Base-by-base conservation (phyloP, 2,797 vertebrate genomes). In the Sebastolobus altivelis region DNA sequence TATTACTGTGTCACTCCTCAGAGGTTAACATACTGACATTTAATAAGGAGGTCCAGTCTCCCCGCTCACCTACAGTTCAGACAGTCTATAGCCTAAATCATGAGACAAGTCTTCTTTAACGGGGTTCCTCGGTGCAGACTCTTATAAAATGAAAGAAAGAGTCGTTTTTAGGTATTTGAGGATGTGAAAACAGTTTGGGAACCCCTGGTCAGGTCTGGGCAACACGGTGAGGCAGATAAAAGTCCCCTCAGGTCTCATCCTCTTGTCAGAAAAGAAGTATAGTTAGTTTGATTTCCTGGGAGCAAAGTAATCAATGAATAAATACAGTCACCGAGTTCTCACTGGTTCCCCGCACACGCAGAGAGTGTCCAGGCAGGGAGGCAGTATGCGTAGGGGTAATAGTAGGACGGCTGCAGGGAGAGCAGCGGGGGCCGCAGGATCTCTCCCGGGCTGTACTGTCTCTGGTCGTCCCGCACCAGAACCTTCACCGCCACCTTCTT, bases 401-500 rank as follows among this genome's bases (percentile, higher is more conserved):
- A 99, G 93, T 98, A 99, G 65, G 97, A 96, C 0, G 97, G 95
- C 85, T 97, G 96, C 52, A 97, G 93, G 63, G 96, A 94, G 43
- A 97, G 94, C 77, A 97, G 94, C 49, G 98, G 97, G 65, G 98
- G 97, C 88, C 98, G 92, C 82, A 99, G 93, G 83, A 99, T 95
- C 90, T 99, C 98, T 14, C 98, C 97, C 0, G 98, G 98, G 87
- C 95, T 95, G 90, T 99, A 99, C 93, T 99, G 99, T 96, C 98
- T 97, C 94, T 99, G 99, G 92, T 99, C 99, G 93, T 99, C 98
- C 35, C 98, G 97, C 62, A 99, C 98, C 77, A 99, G 94, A 75
- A 99, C 98, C 49, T 99, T 99, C 71, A 99, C 99, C 2, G 99
- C 99, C 91, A 99, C 99, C 81, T 99, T 99, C 95, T 98, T 99